Conservation (phyloP, 1,140 invertebrate genomes). For the Rhynchophorus ferrugineus region DNA sequence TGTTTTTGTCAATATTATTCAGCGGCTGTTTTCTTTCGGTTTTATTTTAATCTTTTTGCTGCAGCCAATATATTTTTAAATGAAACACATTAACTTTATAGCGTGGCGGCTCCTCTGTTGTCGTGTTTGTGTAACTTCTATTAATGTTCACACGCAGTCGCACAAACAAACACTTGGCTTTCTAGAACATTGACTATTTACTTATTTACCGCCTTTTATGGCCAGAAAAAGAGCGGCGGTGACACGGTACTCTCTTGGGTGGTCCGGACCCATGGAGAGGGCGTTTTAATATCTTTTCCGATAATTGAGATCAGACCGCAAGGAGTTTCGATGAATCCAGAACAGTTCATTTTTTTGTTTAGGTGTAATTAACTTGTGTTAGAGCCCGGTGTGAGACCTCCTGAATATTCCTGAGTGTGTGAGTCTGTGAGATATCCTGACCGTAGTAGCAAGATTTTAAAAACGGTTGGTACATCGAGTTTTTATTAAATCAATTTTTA, state of each 20-base stretch:
- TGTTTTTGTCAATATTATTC: neutral
- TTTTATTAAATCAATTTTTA: too few relatives aligned
- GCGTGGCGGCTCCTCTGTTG: neutral
- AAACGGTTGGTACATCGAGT: too few relatives aligned
- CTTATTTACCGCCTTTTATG: constrained; percentile 10
- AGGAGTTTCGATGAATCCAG: too few relatives aligned
- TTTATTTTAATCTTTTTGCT: neutral
- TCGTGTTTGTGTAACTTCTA: constrained; percentile 4
- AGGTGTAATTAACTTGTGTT: too few relatives aligned
- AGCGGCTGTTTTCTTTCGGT: neutral
- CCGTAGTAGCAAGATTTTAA: too few relatives aligned
- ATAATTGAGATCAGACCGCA: too few relatives aligned
- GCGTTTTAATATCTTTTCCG: neutral
- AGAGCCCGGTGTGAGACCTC: too few relatives aligned
- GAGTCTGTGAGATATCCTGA: too few relatives aligned
- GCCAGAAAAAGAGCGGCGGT: neutral
- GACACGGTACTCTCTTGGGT: neutral
- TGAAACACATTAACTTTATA: constrained; percentile 1
- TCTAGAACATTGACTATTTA: constrained; percentile 16
- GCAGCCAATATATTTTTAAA: neutral
- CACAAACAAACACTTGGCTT: constrained; percentile 9
- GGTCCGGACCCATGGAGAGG: neutral
- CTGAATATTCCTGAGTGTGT: too few relatives aligned
- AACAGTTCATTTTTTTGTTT: too few relatives aligned
- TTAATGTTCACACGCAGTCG: constrained; percentile 4